Evolutionary conservation across 2,113 vertebrate genomes (phyloP).

Genomic region (Trematocara variabile): DNA sequence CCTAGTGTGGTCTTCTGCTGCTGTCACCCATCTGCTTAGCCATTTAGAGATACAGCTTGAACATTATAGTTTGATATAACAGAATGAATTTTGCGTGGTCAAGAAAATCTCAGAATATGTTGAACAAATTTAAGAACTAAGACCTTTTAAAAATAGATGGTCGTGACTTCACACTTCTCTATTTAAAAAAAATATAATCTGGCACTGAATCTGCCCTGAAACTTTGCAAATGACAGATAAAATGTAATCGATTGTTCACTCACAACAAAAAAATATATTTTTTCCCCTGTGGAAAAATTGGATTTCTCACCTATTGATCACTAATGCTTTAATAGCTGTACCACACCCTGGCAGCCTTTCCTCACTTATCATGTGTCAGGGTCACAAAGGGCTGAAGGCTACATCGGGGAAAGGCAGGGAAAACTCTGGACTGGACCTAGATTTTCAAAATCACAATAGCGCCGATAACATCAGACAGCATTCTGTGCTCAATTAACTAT

Average conservation of each 20-base stretch:
- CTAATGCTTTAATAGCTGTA: conserved; percentile 3
- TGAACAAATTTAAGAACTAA: neutral
- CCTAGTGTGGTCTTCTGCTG: neutral
- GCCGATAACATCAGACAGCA: neutral
- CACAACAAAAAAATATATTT: neutral
- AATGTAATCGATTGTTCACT: neutral
- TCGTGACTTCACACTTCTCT: neutral
- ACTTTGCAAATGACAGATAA: neutral
- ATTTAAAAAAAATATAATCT: neutral
- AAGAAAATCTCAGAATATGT: neutral
- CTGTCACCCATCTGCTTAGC: neutral
- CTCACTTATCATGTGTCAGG: neutral
- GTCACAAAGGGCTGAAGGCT: neutral
- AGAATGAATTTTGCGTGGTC: neutral
- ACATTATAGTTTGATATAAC: neutral
- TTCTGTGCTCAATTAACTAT: neutral
- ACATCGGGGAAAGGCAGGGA: neutral
- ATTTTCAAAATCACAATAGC: neutral
- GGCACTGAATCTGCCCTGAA: neutral
- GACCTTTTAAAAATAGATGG: neutral
- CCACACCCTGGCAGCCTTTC: neutral
- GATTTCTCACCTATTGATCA: neutral
- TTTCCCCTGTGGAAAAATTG: neutral
- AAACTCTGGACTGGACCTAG: neutral
- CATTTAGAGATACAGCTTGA: neutral